A percentile compares a stretch with the other conserved stretches of the same genome.
Conservation (phyloP, 2,797 vertebrate species). For the Typhlichthys subterraneus region DNA sequence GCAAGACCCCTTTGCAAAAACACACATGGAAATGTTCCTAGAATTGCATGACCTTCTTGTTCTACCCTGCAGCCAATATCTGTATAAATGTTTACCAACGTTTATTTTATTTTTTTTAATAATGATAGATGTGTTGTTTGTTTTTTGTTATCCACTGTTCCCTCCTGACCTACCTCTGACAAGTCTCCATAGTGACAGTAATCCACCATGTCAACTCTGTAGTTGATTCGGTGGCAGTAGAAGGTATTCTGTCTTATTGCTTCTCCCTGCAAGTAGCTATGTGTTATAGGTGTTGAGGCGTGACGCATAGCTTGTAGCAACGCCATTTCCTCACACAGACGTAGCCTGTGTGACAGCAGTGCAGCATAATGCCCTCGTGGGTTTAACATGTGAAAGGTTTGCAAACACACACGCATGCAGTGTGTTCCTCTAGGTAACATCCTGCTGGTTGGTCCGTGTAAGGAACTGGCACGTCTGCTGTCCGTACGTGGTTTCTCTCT, state of each 20-base stretch:
- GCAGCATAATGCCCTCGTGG: neutral
- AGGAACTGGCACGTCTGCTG: constrained; percentile 64
- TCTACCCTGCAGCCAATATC: constrained; percentile 30
- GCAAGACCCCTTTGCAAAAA: constrained; percentile 4
- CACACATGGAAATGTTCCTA: neutral
- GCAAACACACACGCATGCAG: constrained; percentile 12
- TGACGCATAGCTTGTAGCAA: constrained; percentile 33
- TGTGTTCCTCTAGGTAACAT: neutral
- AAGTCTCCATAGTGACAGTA: constrained; percentile 99
- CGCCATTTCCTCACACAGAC: constrained; percentile 72
- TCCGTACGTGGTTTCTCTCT: constrained; percentile 11
- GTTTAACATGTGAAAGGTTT: constrained; percentile 25
- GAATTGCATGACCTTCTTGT: neutral
- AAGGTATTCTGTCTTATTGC: constrained; percentile 85
- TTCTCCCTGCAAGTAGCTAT: constrained; percentile 48
- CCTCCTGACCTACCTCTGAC: constrained; percentile 77
- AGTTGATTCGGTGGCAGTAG: constrained; percentile 91
- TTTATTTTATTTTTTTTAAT: constrained; percentile 60
- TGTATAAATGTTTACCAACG: constrained; percentile 30
- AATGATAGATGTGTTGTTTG: constrained; percentile 77
- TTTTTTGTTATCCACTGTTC: constrained; percentile 80
- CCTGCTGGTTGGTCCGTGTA: constrained; percentile 36
- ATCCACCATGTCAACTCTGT: constrained; percentile 94
- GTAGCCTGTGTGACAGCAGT: neutral
- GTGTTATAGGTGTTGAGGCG: constrained; percentile 56